Base-by-base conservation (phyloP, 1,140 invertebrate species). In the Periplaneta americana region DNA sequence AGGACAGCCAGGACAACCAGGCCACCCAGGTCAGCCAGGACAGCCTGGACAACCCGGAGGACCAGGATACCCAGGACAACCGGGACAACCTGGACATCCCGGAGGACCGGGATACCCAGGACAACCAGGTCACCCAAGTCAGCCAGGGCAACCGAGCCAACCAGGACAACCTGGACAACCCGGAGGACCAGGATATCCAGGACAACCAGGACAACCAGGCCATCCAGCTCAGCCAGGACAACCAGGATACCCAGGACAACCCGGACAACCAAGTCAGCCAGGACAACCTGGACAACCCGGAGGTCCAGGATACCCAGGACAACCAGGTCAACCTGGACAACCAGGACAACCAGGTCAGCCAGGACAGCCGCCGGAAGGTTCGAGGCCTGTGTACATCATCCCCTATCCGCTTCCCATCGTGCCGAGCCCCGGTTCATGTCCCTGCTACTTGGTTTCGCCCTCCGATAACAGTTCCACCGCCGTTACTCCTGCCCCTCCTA, bases 401-500 rank as follows among this genome's bases (percentile, higher is more conserved):
- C 89, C 90, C 5, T 91, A 90, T 83, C 90, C 90, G 8, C 80
- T 91, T 39, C 90, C 90, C 10, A 89, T 91, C 77, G 90, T 90
- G 13, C 90, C 90, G 10, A 90, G 88, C 81, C 90, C 90, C 1
- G 87, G 87, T 33, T 87, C 88, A 0, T 91, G 90, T 80, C 90
- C 90, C 10, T 91, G 90, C 85, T 91, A 91, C 82, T 85, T 91
- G 17, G 85, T 91, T 17, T 88, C 89, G 48, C 87, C 88, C 6
- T 86, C 86, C 22, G 87, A 88, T 34, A 57, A 79, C n/a, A 82
- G 84, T 15, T 80, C 78, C 22, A 78, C 76, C 35, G n/a, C n/a
- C 22, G 80, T 81, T 22, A 82, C 84, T 15, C 83, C 84, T 28
- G 83, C 84, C 31, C 79, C 84, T 66, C 74, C 84, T 34, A 22